A percentile compares a stretch with the other conserved stretches of the same genome.
Evolutionary conservation across 2,888 invertebrate species (phyloP).

Genomic region (Dorcus parallelipipedus): DNA sequence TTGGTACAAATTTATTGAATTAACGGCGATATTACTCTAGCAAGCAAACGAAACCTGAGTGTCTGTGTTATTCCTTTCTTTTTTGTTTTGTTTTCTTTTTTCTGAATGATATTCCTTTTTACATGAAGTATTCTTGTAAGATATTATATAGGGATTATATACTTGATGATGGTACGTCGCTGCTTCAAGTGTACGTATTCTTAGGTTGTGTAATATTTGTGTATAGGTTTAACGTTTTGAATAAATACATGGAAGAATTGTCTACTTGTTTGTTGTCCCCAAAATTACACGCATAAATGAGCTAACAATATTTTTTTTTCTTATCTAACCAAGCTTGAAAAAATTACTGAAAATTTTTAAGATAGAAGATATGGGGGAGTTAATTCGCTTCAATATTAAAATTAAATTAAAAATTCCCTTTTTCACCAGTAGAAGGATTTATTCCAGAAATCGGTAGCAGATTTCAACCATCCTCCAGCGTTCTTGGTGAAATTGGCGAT

Average conservation of each 20-base stretch:
- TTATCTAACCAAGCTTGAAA: too few species aligned
- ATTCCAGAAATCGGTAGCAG: slow-evolving; percentile 31
- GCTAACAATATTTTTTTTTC: too few species aligned
- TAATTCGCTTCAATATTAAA: too few species aligned
- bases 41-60: neutral
- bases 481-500: slow-evolving; percentile 17
- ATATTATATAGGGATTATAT: slow-evolving; percentile 10
- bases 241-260: neutral
- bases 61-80: slow-evolving; percentile 2
- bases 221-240: slow-evolving; percentile 21
- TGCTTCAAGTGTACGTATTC: slow-evolving; percentile 12
- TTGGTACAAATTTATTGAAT: neutral
- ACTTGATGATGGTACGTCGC: slow-evolving; percentile 9
- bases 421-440: slow-evolving; percentile 37
- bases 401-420: neutral
- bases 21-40: neutral
- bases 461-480: slow-evolving; percentile 26
- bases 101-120: slow-evolving; percentile 17
- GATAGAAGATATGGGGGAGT: too few species aligned
- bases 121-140: slow-evolving; percentile 19
- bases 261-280: too few species aligned
- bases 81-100: neutral
- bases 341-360: too few species aligned
- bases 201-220: slow-evolving; percentile 20
- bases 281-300: too few species aligned